Evolutionary conservation across 2,113 vertebrate genomes (phyloP), one percentile per base, ranked within the genome.

Genomic region (Cyprinus carpio): DNA sequence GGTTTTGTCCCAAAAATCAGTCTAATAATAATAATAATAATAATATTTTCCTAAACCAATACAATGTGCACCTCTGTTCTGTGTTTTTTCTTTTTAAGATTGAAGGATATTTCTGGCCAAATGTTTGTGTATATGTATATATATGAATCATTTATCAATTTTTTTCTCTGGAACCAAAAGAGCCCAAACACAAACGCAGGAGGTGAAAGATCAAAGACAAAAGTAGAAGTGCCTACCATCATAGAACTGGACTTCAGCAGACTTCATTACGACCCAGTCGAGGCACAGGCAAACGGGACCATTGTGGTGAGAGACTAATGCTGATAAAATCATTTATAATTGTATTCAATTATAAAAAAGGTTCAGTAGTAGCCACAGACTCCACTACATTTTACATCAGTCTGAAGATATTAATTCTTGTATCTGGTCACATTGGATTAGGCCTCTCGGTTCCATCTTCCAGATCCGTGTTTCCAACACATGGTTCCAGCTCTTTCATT

Each of bases 201-300:
- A 64, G 72, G 29, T 56, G 58, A 71, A n/a, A 76, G 40, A 16
- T 81, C 51, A 72, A 34, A 9, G n/a, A 2, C 9, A 10, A n/a
- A 5, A 46, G 58, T 81, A n/a, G 29, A 40, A 16, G 13, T 67
- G 4, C 89, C 92, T 0, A 84, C 92, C 0, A 87, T 89, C 79
- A 60, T 95, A 83, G 90, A 94, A 87, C 89, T 95, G 76, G 71
- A 89, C 8, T 94, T 94, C 58, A 1, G 9, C 37, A 84, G 88
- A 2, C 86, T 94, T 20, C 91, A 94, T 49, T 81, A 79, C 4
- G 92, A 93, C 7, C 84, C 89, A 54, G 85, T 56, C 10, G 18
- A 62, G 4, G 87, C 88, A 0, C 12, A 86, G 12, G 89, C 93
- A 18, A 88, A 84, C 0, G 93, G 93, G 2, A 43, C 71, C 2